Conservation (phyloP, 2,888 invertebrate species). For the Neuroscelio doddi region DNA sequence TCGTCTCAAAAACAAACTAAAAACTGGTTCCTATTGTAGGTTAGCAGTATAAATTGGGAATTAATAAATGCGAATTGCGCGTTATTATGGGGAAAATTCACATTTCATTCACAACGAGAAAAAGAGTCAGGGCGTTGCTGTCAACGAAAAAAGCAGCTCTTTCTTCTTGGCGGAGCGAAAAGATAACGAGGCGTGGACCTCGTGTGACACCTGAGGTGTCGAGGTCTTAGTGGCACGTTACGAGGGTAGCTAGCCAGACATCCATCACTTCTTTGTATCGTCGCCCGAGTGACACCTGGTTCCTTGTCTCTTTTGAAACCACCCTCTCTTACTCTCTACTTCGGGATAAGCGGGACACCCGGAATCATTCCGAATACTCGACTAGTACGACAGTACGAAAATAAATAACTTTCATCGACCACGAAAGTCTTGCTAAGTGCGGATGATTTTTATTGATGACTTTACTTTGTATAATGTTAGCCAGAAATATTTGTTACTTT, state of each 20-base stretch:
- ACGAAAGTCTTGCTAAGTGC: constrained; percentile 48
- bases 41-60: neutral
- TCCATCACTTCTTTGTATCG: constrained; percentile 67
- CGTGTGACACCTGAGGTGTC: constrained; percentile 65
- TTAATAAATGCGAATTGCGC: neutral
- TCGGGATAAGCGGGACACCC: constrained; percentile 40
- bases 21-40: too few relatives aligned
- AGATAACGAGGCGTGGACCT: constrained; percentile 65
- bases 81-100: constrained; percentile 16
- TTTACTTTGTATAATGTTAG: too few relatives aligned
- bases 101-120: constrained; percentile 27
- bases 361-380: constrained; percentile 50
- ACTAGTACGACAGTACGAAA: constrained; percentile 52
- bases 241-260: constrained; percentile 61
- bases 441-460: constrained; percentile 61
- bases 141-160: constrained; percentile 24
- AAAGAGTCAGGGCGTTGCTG: constrained; percentile 14
- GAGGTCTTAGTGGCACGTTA: constrained; percentile 61
- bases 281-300: constrained; percentile 65
- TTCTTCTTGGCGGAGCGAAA: constrained; percentile 36
- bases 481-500: too few relatives aligned
- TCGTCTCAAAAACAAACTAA: too few relatives aligned
- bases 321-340: constrained; percentile 38
- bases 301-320: constrained; percentile 52
- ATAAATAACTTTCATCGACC: constrained; percentile 55